These are phyloP conservation scores for Thecocarcelia acutangulata DNA, from an alignment of 2,888 invertebrate genomes.

Conservation along the genomic window DNA sequence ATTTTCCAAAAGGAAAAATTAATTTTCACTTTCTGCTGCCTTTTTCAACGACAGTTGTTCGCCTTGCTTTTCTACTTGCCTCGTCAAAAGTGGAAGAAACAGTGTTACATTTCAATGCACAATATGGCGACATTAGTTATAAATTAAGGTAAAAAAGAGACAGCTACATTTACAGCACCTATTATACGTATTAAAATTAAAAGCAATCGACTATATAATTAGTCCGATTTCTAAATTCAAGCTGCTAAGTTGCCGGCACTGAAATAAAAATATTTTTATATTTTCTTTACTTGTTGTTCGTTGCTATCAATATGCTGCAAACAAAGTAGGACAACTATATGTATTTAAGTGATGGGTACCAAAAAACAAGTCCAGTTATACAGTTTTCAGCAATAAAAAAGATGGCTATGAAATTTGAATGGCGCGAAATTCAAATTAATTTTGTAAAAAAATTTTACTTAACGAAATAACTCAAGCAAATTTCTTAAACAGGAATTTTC, in stretches of 20 bases:
- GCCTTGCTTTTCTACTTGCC: constrained; percentile 64
- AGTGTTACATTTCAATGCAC: constrained; percentile 63
- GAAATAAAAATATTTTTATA: constrained; percentile 43
- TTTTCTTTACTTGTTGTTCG: constrained; percentile 40
- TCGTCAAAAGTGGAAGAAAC: constrained; percentile 68
- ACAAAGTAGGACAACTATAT: constrained; percentile 27
- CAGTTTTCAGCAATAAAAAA: constrained; percentile 52
- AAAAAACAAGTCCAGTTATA: constrained; percentile 26
- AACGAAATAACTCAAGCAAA: no score
- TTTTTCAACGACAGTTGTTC: constrained; percentile 59
- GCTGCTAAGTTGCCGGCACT: constrained; percentile 59
- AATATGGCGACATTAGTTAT: constrained; percentile 61
- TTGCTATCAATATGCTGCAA: constrained; percentile 16
- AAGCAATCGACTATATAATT: constrained; percentile 10
- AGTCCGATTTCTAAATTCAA: constrained; percentile 1
- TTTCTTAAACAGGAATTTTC: no score
- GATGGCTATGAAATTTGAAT: constrained; percentile 54
- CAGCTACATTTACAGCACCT: neutral
- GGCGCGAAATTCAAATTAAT: constrained; percentile 60
- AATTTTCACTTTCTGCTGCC: constrained; percentile 49
- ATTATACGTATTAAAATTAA: neutral
- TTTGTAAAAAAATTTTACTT: neutral
- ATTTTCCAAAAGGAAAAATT: constrained; percentile 50
- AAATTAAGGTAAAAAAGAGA: constrained; percentile 32
- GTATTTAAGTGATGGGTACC: neutral